phyloP scores from a whole-genome alignment of 2,113 vertebrate genomes.

The Balaeniceps rex region DNA sequence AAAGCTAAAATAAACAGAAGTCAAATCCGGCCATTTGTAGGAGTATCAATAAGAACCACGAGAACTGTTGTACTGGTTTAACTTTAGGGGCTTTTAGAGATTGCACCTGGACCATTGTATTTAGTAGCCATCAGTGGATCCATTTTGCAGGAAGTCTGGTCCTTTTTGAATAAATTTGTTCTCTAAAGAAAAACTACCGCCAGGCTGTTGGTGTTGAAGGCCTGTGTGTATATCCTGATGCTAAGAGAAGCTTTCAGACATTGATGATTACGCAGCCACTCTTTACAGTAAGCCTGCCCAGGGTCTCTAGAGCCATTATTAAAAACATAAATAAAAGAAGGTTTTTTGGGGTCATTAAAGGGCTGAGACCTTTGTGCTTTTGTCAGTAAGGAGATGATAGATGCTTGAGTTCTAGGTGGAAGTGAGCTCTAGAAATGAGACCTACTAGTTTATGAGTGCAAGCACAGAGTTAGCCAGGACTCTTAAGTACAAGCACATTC shows the following conservation, averaged over 20 bases:
- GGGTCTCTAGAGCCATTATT: background rate
- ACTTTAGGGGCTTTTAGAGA: background rate
- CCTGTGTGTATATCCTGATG: background rate
- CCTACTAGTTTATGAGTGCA: background rate
- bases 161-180: background rate
- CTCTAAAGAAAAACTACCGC: background rate
- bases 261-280: background rate
- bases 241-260: background rate
- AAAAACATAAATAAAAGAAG: background rate
- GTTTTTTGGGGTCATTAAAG: background rate
- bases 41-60: accelerated
- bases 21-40: background rate
- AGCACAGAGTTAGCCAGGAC: background rate
- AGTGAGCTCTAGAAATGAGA: background rate
- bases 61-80: background rate
- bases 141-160: background rate
- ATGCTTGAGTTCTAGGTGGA: background rate
- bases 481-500: background rate
- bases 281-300: background rate
- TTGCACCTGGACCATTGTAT: background rate
- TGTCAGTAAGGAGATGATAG: background rate
- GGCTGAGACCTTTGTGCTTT: background rate
- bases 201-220: background rate
- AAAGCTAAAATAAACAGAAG: background rate
- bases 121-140: background rate